phyloP scores from a whole-genome alignment of 2,113 vertebrate genomes.

The Cyrtonyx montezumae region DNA sequence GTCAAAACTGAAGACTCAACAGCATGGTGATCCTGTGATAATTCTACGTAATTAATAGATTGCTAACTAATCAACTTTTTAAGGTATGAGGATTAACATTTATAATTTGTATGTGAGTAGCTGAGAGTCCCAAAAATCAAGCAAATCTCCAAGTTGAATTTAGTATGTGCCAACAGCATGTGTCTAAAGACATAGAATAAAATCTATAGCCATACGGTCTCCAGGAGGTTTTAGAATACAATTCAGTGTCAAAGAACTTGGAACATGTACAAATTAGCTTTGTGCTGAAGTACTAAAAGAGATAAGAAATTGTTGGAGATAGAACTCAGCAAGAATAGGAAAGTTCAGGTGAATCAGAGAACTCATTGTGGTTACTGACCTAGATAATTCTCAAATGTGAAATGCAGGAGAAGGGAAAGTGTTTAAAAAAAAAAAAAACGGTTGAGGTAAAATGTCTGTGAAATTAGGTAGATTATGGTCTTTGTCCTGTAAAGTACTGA shows the following conservation, averaged over 20 bases:
- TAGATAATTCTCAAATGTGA: background rate
- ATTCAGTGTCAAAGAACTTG: background rate
- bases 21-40: background rate
- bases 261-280: background rate
- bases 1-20: background rate
- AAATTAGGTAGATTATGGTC: background rate
- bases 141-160: fast-evolving
- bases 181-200: background rate
- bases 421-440: background rate
- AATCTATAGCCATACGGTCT: background rate
- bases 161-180: background rate
- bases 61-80: background rate
- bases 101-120: background rate
- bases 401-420: background rate
- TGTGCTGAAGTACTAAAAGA: background rate
- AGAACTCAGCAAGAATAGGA: background rate
- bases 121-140: background rate
- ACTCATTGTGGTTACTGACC: background rate
- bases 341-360: background rate
- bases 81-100: background rate
- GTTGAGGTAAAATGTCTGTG: background rate
- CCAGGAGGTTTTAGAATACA: background rate
- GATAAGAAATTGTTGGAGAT: background rate
- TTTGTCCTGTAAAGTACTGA: background rate
- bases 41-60: background rate